A percentile compares a stretch with the other conserved stretches of the same genome.
phyloP scores from a whole-genome alignment of 2,797 vertebrate species.

The Darevskia mixta region DNA sequence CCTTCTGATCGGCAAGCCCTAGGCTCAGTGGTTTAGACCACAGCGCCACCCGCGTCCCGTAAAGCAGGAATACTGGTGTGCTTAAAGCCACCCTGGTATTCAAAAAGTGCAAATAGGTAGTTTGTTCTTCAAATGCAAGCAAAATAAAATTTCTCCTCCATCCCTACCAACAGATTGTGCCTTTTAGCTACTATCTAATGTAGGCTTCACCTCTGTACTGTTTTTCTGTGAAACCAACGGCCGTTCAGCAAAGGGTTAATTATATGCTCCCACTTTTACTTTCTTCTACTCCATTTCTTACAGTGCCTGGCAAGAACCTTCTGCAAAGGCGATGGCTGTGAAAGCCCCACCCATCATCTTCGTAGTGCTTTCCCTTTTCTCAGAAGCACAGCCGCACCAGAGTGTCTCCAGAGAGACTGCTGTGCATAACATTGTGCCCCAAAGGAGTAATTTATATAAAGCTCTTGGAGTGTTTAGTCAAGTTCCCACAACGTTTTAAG shows the following conservation, averaged over 20 bases:
- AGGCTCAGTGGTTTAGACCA: too few relatives aligned
- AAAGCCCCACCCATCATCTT: fast-evolving
- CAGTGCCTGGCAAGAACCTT: neutral
- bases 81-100: neutral
- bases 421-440: slow-evolving; percentile 22
- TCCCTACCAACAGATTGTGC: too few relatives aligned
- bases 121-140: too few relatives aligned
- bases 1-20: too few relatives aligned
- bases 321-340: neutral
- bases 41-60: too few relatives aligned
- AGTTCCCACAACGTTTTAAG: slow-evolving; percentile 2
- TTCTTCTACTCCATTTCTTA: neutral
- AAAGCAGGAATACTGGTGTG: neutral
- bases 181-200: neutral
- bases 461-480: slow-evolving; percentile 4
- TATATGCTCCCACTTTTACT: fast-evolving
- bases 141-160: too few relatives aligned
- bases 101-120: too few relatives aligned
- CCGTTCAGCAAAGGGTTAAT: neutral
- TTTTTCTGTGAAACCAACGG: neutral
- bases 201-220: neutral
- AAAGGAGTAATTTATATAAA: slow-evolving; percentile 29
- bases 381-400: neutral
- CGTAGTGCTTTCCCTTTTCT: neutral
- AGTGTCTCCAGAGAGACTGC: neutral